Base-by-base conservation (phyloP, 1,140 invertebrate genomes). In the Hypothenemus hampei region DNA sequence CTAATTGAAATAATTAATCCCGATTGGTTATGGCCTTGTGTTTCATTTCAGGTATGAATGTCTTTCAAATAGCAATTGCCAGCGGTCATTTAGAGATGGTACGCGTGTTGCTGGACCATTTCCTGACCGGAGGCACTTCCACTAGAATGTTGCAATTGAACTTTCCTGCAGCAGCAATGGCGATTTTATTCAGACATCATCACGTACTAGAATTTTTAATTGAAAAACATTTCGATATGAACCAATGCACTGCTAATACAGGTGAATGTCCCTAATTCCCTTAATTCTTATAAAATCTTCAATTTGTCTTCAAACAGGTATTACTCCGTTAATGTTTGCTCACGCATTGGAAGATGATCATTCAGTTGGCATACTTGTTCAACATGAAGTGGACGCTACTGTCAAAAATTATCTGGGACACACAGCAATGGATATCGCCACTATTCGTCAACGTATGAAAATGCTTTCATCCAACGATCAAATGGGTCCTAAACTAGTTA, bases 271-370 rank as follows among this genome's bases (percentile, higher is more conserved):
- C n/a, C n/a, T n/a, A n/a, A n/a, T n/a, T n/a, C n/a, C n/a, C n/a
- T n/a, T n/a, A n/a, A n/a, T n/a, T n/a, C n/a, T n/a, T n/a, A n/a
- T n/a, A n/a, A n/a, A 10, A 37, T 16, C 16, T 8, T n/a, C 18
- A 37, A 37, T 3, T 37, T 15, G 35, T 37, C 11, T 16, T 15
- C 1, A 10, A 37, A 37, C 10, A 16, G 68, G 48, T 20, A 59
- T 67, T 18, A 66, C 65, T 13, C 68, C 68, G 11, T 44, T 65
- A 6, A 70, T 67, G 64, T 69, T 69, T 33, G 68, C 68, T 7
- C 56, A 62, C n/a, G 58, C 63, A n/a, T 50, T 58, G 26, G 58
- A 60, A 37, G 60, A 66, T 43, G 23, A 48, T 5, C 16, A 55
- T n/a, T 58, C 53, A 5, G 58, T 59, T 16, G 46, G 57, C 5